A percentile compares a stretch with the other conserved stretches of the same genome.
These are phyloP conservation scores for Eustalomyia histrio DNA, from an alignment of 2,888 invertebrate species.

Conservation along the genomic window DNA sequence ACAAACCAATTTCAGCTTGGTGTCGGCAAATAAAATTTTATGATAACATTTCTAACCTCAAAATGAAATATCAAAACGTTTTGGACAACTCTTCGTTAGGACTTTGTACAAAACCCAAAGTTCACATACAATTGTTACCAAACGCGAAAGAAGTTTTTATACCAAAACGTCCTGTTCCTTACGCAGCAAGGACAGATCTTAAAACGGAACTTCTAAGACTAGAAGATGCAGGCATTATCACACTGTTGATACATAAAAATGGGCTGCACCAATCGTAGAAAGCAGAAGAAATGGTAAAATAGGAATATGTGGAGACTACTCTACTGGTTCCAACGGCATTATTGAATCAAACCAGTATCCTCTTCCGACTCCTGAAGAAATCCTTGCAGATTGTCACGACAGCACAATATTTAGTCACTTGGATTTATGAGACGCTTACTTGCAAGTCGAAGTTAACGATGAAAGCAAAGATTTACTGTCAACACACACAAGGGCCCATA, in stretches of 20 bases:
- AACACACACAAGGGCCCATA: neutral
- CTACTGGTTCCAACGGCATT: conserved; percentile 61
- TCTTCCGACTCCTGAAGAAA: conserved; percentile 61
- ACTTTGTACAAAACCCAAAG: too few relatives aligned
- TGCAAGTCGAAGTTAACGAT: conserved; percentile 65
- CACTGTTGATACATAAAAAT: conserved; percentile 61
- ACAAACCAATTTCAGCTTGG: conserved; percentile 18
- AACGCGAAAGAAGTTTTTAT: too few relatives aligned
- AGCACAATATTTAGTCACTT: conserved; percentile 53
- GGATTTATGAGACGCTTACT: conserved; percentile 64
- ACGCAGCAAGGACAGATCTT: conserved; percentile 49
- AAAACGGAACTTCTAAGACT: conserved; percentile 57
- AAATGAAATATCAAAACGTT: too few relatives aligned
- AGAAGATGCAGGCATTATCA: conserved; percentile 54
- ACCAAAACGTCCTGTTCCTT: too few relatives aligned
- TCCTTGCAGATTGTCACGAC: conserved; percentile 58
- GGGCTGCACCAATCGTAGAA: conserved; percentile 65
- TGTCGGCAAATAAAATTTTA: conserved; percentile 25
- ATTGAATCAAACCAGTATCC: conserved; percentile 65
- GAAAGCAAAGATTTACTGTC: conserved; percentile 56
- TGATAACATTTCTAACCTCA: conserved; percentile 1
- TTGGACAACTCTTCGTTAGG: too few relatives aligned
- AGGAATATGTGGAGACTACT: conserved; percentile 66
- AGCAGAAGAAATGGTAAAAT: conserved; percentile 55
- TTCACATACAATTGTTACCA: too few relatives aligned